Percentiles rank a stretch among this genome's conserved stretches.
These are phyloP conservation scores for Chaetodon trifascialis DNA, from an alignment of 2,113 vertebrate genomes.

Conservation along the genomic window DNA sequence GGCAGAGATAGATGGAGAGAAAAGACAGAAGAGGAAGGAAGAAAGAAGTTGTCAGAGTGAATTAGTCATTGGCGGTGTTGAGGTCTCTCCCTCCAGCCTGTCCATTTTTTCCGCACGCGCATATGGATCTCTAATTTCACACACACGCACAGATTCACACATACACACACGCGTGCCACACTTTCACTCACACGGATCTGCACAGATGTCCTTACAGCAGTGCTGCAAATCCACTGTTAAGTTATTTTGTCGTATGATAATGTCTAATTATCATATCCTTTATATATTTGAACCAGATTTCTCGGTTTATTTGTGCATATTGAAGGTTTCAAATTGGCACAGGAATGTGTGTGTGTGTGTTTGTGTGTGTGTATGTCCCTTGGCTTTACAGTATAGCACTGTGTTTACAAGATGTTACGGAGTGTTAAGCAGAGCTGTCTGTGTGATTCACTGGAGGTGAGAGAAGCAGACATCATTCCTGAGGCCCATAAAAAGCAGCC, in stretches of 20 bases:
- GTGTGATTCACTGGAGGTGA: slow-evolving; percentile 73
- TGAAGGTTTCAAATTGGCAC: slow-evolving; percentile 64
- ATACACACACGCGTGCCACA: background rate
- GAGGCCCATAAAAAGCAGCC: slow-evolving; percentile 51
- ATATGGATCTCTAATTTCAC: slow-evolving; percentile 59
- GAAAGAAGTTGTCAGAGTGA: slow-evolving; percentile 60
- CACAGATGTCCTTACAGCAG: slow-evolving; percentile 31
- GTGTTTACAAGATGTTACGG: slow-evolving; percentile 73
- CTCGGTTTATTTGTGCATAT: slow-evolving; percentile 65
- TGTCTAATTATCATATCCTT: slow-evolving; percentile 34
- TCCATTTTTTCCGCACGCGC: slow-evolving; percentile 26
- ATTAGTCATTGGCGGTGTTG: slow-evolving; percentile 59
- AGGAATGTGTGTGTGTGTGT: slow-evolving; percentile 50
- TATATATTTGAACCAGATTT: slow-evolving; percentile 40
- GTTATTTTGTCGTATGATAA: slow-evolving; percentile 19
- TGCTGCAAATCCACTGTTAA: slow-evolving; percentile 8
- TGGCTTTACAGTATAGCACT: slow-evolving; percentile 68
- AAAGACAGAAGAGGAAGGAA: slow-evolving; percentile 31
- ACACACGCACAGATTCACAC: slow-evolving; percentile 27
- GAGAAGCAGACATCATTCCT: slow-evolving; percentile 65
- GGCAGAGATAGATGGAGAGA: slow-evolving; percentile 16
- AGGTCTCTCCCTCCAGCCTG: slow-evolving; percentile 26
- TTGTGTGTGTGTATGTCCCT: slow-evolving; percentile 63
- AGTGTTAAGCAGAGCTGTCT: slow-evolving; percentile 78
- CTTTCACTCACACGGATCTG: slow-evolving; percentile 11